phyloP scores from a whole-genome alignment of 2,888 invertebrate genomes.

The Tetranychus truncatus region DNA sequence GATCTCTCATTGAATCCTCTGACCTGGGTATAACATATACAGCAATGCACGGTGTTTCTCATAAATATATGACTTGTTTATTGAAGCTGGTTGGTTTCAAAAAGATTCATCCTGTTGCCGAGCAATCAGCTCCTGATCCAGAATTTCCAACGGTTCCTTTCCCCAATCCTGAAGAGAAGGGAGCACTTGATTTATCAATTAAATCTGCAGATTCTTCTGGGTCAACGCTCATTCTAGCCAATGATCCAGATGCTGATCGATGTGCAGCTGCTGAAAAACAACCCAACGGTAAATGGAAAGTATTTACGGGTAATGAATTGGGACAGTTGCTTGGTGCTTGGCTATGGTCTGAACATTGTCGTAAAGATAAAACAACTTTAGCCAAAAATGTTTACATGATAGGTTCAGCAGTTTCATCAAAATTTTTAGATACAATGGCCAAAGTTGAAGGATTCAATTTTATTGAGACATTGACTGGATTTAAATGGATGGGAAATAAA shows the following conservation, averaged over 20 bases:
- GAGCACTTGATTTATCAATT: conserved; percentile 55
- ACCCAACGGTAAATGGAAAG: conserved; percentile 53
- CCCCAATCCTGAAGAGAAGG: conserved; percentile 95
- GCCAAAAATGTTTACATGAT: conserved; percentile 47
- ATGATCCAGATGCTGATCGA: conserved; percentile 96
- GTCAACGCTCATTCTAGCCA: conserved; percentile 64
- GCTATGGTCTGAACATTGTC: not conserved
- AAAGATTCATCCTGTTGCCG: conserved; percentile 34
- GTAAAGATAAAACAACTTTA: not conserved
- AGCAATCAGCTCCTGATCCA: conserved; percentile 71
- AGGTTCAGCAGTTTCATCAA: conserved; percentile 88
- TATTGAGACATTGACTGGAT: conserved; percentile 85
- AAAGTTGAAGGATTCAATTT: conserved; percentile 54
- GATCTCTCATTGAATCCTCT: conserved; percentile 20
- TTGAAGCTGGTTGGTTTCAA: conserved; percentile 53
- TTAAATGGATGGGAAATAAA: conserved; percentile 97
- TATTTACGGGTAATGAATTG: conserved; percentile 86
- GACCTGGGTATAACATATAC: conserved; percentile 62
- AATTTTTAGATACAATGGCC: conserved; percentile 66
- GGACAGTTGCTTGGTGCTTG: conserved; percentile 70
- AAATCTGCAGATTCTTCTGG: conserved; percentile 51
- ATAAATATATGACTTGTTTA: conserved; percentile 51
- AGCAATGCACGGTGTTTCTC: conserved; percentile 95
- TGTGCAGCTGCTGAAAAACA: conserved; percentile 75
- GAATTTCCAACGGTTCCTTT: conserved; percentile 91